Evolutionary conservation across 2,888 invertebrate species (phyloP), one percentile per base, ranked within the genome.

Genomic region (Palloptera scutellata): DNA sequence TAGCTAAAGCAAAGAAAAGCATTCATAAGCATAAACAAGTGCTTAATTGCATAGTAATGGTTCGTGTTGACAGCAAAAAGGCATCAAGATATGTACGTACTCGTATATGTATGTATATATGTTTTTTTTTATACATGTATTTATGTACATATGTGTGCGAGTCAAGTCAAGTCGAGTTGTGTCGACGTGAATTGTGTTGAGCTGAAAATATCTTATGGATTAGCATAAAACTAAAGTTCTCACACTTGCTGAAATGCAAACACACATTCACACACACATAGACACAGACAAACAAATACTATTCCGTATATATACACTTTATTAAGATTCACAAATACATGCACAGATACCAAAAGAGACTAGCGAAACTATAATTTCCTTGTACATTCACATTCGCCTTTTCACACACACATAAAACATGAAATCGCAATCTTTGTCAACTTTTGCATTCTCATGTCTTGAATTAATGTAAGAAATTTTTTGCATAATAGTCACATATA

Each of bases 21-120:
- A 67, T 67, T 67, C 67, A 64, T 64, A 71, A 72, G 70, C 74
- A 74, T 74, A 78, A 78, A 76, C 75, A 77, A 76, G 74, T 72
- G 74, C 76, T 77, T 78, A 77, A 78, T 78, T 75, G 78, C 77
- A 74, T 74, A 73, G 75, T 77, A 76, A 76, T 77, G 73, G 74
- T 65, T 73, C 66, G 71, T 78, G 77, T 78, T 78, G 78, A 77
- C 78, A 78, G 74, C 75, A 73, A 76, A 77, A 76, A 74, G 73
- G 76, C 77, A 75, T 76, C 74, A 72, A 68, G 67, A 69, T 69
- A 55, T 53, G 54, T n/a, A n/a, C 11, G 40, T 13, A 4, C n/a
- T 40, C 40, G 30, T 20, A 55, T 55, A n/a, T 55, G 12, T 10
- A 42, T 15, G 13, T 19, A 17, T 13, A 11, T 6, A 12, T 12